phyloP scores from a whole-genome alignment of 2,888 invertebrate genomes.

The Epistrophe eligans region DNA sequence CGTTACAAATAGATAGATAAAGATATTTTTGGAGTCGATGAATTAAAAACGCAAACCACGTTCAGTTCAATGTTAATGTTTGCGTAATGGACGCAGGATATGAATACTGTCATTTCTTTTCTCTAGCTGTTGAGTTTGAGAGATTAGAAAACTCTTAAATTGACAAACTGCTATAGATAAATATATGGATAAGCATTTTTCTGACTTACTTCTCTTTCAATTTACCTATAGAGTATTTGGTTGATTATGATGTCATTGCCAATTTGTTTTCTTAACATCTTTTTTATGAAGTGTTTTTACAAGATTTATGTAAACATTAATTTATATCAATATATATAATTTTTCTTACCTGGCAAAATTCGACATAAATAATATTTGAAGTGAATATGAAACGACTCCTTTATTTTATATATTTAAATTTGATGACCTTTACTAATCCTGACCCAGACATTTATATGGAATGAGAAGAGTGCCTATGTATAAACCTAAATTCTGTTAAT shows the following conservation, averaged over 20 bases:
- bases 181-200: conserved; percentile 11
- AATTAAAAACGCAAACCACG: conserved; percentile 72
- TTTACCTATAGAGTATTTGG: too few relatives aligned
- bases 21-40: not conserved
- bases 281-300: not conserved
- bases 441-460: too few relatives aligned
- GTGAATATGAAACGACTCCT: too few relatives aligned
- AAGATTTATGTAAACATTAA: not conserved
- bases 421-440: too few relatives aligned
- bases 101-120: conserved; percentile 14
- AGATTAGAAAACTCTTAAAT: conserved; percentile 17
- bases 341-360: too few relatives aligned
- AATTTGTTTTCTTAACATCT: not conserved
- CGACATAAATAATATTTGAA: too few relatives aligned
- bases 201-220: not conserved
- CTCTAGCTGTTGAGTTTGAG: not conserved
- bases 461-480: too few relatives aligned
- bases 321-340: not conserved
- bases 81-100: conserved; percentile 55
- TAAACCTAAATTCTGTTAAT: too few relatives aligned
- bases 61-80: conserved; percentile 70
- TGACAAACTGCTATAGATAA: too few relatives aligned
- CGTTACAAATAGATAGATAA: not conserved
- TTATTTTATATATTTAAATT: too few relatives aligned
- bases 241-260: not conserved